phyloP scores from a whole-genome alignment of 2,888 invertebrate species.

The Epistrophe grossulariae region DNA sequence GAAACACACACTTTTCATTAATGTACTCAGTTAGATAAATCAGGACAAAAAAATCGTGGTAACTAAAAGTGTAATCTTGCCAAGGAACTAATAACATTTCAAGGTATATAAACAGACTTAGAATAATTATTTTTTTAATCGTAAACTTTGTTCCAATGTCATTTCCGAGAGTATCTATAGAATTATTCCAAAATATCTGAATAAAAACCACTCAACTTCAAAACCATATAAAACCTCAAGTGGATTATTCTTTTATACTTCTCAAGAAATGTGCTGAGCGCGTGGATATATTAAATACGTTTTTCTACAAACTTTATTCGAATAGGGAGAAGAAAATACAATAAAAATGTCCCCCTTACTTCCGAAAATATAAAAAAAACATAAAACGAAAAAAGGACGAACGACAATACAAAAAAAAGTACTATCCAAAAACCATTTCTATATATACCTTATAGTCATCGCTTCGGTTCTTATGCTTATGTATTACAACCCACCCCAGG shows the following conservation, averaged over 20 bases:
- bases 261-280: conserved; percentile 38
- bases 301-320: background rate
- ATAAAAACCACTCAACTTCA: background rate
- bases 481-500: conserved; percentile 58
- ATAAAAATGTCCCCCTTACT: conserved; percentile 61
- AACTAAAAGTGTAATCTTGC: background rate
- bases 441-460: conserved; percentile 55
- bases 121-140: background rate
- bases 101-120: background rate
- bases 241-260: conserved; percentile 17
- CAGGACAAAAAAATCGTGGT: background rate
- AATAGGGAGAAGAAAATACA: conserved; percentile 55
- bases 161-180: background rate
- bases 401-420: conserved; percentile 18
- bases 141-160: background rate
- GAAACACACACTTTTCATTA: background rate
- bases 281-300: conserved; percentile 53
- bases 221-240: conserved; percentile 15
- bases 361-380: conserved; percentile 30
- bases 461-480: conserved; percentile 38
- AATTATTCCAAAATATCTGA: background rate
- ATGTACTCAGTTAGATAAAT: background rate
- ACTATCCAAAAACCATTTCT: conserved; percentile 60
- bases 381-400: conserved; percentile 37
- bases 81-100: conserved; percentile 2